Base-by-base conservation (phyloP, 2,888 invertebrate genomes). In the Strigamia transsilvanica region DNA sequence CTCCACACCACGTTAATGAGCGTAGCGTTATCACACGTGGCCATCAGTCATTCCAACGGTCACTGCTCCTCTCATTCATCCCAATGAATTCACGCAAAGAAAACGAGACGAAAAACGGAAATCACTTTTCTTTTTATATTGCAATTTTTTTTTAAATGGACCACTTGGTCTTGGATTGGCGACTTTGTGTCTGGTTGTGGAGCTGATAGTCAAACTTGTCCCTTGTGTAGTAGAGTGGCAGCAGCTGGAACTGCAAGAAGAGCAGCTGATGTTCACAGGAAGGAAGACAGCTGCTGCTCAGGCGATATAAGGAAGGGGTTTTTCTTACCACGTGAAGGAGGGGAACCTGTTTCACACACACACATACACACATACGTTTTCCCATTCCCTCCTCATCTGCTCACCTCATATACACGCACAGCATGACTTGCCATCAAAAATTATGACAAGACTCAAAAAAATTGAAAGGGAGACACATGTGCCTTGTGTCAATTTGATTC, bases 231-330 rank as follows among this genome's bases (percentile, higher is more conserved):
- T 32, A 73, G 73, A 73, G 73, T 73, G 73, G 73, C 73, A 73
- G 73, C 73, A 73, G 73, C 73, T 73, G 73, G 73, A 15, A 73
- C 27, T 73, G 73, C 27, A 32, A 73, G 73, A 73, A 73, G 73
- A 73, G 73, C 73, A 73, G 73, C 73, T 73, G 73, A 73, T 73
- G 73, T 27, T 66, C 61, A 73, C 73, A 73, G 73, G 73, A 73
- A 73, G 73, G 73, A 73, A 73, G 73, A 73, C 73, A 73, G 73
- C 73, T 73, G 73, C 73, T 73, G 73, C 73, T 73, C 73, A 73
- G 23, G 73, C 73, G 73, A 73, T 73, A 73, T 27, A 73, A 73
- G 73, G 73, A 73, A 73, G 73, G 73, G 73, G 73, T 73, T 73
- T 73, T 73, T 73, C 73, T 73, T 73, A 73, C 73, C 73, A 73